Evolutionary conservation across 2,797 vertebrate species (phyloP), one percentile per base, ranked within the genome.

Genomic region (Coendou prehensilis): DNA sequence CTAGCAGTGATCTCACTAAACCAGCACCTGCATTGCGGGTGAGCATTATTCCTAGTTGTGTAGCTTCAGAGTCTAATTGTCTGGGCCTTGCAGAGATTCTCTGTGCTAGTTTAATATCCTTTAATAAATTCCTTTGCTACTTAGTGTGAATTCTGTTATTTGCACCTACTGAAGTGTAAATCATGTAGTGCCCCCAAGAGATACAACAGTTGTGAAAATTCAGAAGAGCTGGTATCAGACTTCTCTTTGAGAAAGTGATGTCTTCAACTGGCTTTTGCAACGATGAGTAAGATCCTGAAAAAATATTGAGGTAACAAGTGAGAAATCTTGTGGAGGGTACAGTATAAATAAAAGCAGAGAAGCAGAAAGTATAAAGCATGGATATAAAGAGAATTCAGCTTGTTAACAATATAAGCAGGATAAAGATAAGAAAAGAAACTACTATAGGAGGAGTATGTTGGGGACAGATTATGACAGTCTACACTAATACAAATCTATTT

Each of bases 231-330:
- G 33, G 26, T 59, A 10, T 47, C 52, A 61, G 79, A 80, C 37
- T 61, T 81, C 6, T 41, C 54, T 61, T 23, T 61, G n/a, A 87
- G 63, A 67, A 73, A 80, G 28, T 69, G 23, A 52, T 23, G 37
- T 93, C 37, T 93, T 93, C n/a, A 54, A 18, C 56, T 63, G n/a
- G 26, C 17, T n/a, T 26, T 82, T 88, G n/a, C 61, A 37, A 73
- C 26, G 9, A 33, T 52, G 64, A 20, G 6, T 54, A 41, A 26
- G 9, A 10, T 59, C 26, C 14, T 22, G 50, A 61, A 79, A 76
- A 93, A 33, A 37, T 20, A 73, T 9, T 37, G 47, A 3, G 8
- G 9, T 81, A 56, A 73, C 26, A 54, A 80, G 33, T 9, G 4
- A 9, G 18, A 73, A 63, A 54, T 26, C 41, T 33, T 37, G 6